Evolutionary conservation across 2,797 vertebrate species (phyloP).

Genomic region (Enteromius unitaeniatus): DNA sequence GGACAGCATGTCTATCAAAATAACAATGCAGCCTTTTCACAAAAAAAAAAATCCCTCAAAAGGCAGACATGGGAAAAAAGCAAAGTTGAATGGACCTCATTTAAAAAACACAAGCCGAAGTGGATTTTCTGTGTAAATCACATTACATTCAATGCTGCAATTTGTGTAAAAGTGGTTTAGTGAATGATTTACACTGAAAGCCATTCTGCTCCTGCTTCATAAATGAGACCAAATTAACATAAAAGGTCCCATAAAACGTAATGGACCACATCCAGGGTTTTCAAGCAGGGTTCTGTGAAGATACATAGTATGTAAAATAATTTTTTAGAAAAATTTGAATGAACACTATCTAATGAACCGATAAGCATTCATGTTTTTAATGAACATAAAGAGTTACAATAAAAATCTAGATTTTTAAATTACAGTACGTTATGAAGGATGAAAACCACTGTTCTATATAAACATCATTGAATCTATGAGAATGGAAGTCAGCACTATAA

Average conservation of each 20-base stretch:
- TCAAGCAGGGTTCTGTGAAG: neutral
- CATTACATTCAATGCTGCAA: neutral
- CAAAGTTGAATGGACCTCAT: neutral
- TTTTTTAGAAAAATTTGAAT: too few relatives aligned
- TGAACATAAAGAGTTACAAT: neutral
- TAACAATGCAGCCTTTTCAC: neutral
- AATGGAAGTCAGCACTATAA: neutral
- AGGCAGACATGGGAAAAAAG: neutral
- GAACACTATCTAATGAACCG: neutral
- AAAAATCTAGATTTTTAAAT: neutral
- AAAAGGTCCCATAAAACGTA: neutral
- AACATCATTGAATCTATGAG: neutral
- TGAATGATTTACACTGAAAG: conserved; percentile 1
- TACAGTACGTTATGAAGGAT: neutral
- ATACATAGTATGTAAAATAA: neutral
- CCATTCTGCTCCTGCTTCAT: neutral
- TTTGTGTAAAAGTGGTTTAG: neutral
- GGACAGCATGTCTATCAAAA: neutral
- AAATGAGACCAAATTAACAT: neutral
- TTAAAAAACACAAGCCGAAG: neutral
- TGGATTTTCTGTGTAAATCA: neutral
- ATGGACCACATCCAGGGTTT: neutral
- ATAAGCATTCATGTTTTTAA: neutral
- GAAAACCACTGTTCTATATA: neutral
- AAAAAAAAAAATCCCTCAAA: neutral